A percentile compares a stretch with the other conserved stretches of the same genome.
phyloP scores from a whole-genome alignment of 2,888 invertebrate species.

The Cerceris ruficornis region DNA sequence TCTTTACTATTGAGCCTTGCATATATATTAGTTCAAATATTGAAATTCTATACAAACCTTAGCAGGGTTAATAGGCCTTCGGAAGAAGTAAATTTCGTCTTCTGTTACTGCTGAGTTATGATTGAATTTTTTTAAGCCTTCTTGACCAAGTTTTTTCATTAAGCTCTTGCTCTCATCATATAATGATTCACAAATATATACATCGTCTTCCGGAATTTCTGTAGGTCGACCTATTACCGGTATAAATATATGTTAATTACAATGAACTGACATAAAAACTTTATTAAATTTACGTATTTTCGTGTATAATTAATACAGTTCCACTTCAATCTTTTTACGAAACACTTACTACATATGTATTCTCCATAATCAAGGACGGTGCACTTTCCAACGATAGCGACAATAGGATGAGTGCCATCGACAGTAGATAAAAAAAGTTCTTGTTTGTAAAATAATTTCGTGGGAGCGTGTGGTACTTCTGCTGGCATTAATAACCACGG shows the following conservation, averaged over 20 bases:
- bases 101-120: slow-evolving; percentile 93
- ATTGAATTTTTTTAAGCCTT: slow-evolving; percentile 91
- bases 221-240: slow-evolving; percentile 91
- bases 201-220: slow-evolving; percentile 95
- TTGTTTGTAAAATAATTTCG: slow-evolving; percentile 94
- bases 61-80: slow-evolving; percentile 86
- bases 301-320: too few species aligned
- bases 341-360: slow-evolving; percentile 90
- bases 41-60: slow-evolving; percentile 81
- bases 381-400: slow-evolving; percentile 95
- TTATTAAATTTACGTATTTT: too few species aligned
- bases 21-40: slow-evolving; percentile 30
- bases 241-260: neutral
- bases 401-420: slow-evolving; percentile 95
- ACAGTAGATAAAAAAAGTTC: slow-evolving; percentile 95
- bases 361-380: slow-evolving; percentile 94
- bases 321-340: neutral
- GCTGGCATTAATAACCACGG: slow-evolving; percentile 95
- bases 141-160: slow-evolving; percentile 87
- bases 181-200: slow-evolving; percentile 95
- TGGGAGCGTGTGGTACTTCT: slow-evolving; percentile 92
- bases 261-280: neutral
- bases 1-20: slow-evolving; percentile 34
- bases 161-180: slow-evolving; percentile 94
- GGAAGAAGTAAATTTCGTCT: slow-evolving; percentile 95